phyloP scores from a whole-genome alignment of 92 coral and sea anemone species.

The Palythoa grandis region DNA sequence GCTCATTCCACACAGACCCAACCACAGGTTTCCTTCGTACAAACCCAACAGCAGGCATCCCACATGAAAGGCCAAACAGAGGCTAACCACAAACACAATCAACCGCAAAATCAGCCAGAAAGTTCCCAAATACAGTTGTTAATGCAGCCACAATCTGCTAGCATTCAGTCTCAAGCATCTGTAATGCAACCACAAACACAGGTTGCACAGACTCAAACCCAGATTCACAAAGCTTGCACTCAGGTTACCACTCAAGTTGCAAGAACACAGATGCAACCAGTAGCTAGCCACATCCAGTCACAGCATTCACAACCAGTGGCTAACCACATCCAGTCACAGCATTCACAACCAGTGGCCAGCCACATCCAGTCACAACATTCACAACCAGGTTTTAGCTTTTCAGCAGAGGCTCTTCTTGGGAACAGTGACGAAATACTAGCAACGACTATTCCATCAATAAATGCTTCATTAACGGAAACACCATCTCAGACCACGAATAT shows the following conservation, averaged over 20 bases:
- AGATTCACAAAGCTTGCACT: constrained; percentile 42
- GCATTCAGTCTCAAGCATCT: neutral
- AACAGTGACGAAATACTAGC: constrained; percentile 73
- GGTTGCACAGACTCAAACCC: constrained; percentile 23
- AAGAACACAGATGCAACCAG: constrained; percentile 16
- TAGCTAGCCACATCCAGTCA: neutral
- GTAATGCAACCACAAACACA: constrained; percentile 30
- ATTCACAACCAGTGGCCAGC: constrained; percentile 1
- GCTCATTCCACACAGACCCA: neutral
- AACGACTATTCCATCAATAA: constrained; percentile 68
- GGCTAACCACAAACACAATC: neutral
- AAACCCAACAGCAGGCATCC: neutral
- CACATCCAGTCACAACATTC: neutral
- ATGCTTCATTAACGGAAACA: constrained; percentile 53
- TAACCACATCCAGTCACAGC: neutral
- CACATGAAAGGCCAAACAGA: neutral
- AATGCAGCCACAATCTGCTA: neutral
- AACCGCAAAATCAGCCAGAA: neutral
- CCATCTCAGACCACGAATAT: constrained; percentile 24
- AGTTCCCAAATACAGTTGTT: neutral
- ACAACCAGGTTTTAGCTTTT: constrained; percentile 64
- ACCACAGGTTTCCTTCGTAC: neutral
- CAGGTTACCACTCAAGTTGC: constrained; percentile 10
- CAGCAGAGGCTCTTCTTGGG: constrained; percentile 81
- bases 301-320: constrained; percentile 13